phyloP scores from a whole-genome alignment of 2,797 vertebrate genomes.

The Carapus acus region DNA sequence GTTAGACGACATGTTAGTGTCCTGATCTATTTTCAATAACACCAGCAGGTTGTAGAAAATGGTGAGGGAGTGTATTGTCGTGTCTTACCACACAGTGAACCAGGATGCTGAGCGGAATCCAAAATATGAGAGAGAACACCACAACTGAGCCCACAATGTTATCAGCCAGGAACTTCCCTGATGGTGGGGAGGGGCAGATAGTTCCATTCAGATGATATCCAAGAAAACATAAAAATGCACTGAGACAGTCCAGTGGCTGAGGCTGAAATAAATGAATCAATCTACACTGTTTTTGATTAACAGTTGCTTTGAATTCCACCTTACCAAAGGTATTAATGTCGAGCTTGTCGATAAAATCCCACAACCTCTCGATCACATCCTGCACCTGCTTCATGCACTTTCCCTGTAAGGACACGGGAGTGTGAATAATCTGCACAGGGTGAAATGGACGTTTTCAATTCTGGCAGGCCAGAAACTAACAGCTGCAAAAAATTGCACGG shows the following conservation, averaged over 20 bases:
- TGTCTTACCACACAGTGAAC: constrained; percentile 94
- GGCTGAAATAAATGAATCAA: too few relatives aligned
- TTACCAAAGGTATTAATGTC: constrained; percentile 96
- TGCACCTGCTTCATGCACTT: constrained; percentile 99
- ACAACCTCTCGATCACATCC: constrained; percentile 94
- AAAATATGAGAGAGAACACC: constrained; percentile 94
- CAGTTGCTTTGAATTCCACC: too few relatives aligned
- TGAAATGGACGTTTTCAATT: neutral
- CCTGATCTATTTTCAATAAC: too few relatives aligned
- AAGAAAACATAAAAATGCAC: too few relatives aligned
- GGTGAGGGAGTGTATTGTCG: neutral
- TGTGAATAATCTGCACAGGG: neutral
- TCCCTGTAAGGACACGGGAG: constrained; percentile 69
- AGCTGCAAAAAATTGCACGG: neutral
- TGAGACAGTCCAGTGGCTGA: too few relatives aligned
- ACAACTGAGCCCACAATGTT: constrained; percentile 99
- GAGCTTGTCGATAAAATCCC: constrained; percentile 98
- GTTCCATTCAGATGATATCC: too few relatives aligned
- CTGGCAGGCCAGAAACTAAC: neutral
- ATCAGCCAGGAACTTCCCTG: constrained; percentile 96
- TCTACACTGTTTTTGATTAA: too few relatives aligned
- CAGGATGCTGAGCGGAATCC: constrained; percentile 97
- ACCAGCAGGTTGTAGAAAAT: neutral
- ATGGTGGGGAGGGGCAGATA: neutral
- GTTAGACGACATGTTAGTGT: too few relatives aligned